Evolutionary conservation across 64 coral and sea anemone genomes (phyloP).

Genomic region (Catalaphyllia jardinei): DNA sequence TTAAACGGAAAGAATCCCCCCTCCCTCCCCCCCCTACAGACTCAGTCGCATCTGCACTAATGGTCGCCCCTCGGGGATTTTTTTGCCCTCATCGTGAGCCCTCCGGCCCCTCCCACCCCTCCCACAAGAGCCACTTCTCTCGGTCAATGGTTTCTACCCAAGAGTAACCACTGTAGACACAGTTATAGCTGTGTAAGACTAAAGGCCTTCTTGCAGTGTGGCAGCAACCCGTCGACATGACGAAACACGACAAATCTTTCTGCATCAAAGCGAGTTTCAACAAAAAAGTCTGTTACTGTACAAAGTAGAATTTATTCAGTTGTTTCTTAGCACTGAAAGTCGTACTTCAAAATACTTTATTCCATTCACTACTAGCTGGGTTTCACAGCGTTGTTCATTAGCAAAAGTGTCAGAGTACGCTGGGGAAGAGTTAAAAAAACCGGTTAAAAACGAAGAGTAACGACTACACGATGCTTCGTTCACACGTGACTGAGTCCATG

Average conservation of each 20-base stretch:
- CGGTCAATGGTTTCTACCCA: no score
- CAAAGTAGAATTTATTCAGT: slow-evolving; percentile 30
- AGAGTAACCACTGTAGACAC: no score
- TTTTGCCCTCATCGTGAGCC: no score
- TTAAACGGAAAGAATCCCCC: no score
- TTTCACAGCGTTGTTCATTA: not conserved
- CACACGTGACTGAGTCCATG: not conserved
- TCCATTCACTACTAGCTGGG: not conserved
- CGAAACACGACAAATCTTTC: not conserved
- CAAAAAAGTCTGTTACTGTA: not conserved
- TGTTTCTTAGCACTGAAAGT: not conserved
- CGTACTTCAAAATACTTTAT: slow-evolving; percentile 25
- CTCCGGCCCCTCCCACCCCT: no score
- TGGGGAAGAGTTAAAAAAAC: not conserved
- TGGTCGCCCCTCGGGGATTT: no score
- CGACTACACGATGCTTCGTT: not conserved
- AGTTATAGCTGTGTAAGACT: no score
- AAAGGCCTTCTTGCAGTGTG: no score
- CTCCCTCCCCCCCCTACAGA: no score
- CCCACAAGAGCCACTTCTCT: no score
- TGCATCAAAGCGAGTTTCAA: not conserved
- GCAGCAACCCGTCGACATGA: not conserved
- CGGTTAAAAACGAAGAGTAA: not conserved
- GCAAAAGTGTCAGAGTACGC: not conserved
- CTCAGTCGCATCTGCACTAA: no score